These are phyloP conservation scores for Siniperca chuatsi DNA, from an alignment of 2,113 vertebrate genomes.

Conservation along the genomic window DNA sequence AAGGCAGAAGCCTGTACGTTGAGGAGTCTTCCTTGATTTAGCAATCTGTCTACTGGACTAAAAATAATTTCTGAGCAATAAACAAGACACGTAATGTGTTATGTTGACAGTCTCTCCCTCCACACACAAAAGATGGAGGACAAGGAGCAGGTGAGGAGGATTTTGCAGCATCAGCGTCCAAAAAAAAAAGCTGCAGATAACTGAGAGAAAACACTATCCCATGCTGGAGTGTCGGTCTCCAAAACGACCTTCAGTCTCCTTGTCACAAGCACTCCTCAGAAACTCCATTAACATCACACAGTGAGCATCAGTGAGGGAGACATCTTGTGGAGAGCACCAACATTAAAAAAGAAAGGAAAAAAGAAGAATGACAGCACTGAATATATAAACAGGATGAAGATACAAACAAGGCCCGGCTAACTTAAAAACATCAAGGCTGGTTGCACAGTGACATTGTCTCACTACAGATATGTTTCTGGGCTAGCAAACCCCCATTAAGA, in stretches of 20 bases:
- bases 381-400: constrained; percentile 46
- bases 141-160: constrained; percentile 10
- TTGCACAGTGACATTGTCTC: constrained; percentile 56
- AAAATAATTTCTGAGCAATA: constrained; percentile 2
- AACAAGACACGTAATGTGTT: background rate
- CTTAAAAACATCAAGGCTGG: constrained; percentile 60
- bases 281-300: constrained; percentile 70
- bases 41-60: background rate
- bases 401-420: constrained; percentile 45
- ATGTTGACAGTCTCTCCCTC: constrained; percentile 7
- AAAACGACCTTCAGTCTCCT: constrained; percentile 75
- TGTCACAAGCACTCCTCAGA: constrained; percentile 69
- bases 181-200: constrained; percentile 20
- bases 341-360: constrained; percentile 30
- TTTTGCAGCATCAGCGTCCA: constrained; percentile 9
- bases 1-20: background rate
- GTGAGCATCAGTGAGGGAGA: constrained; percentile 69
- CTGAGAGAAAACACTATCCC: constrained; percentile 28
- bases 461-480: constrained; percentile 51
- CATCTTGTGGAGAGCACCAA: constrained; percentile 70
- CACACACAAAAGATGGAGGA: background rate
- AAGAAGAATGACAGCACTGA: constrained; percentile 41
- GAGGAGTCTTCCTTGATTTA: background rate
- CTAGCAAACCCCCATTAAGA: constrained; percentile 72
- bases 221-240: constrained; percentile 44